Percentiles rank a stretch among this genome's conserved stretches.
phyloP scores from a whole-genome alignment of 2,113 vertebrate species.

The Lycaon pictus region DNA sequence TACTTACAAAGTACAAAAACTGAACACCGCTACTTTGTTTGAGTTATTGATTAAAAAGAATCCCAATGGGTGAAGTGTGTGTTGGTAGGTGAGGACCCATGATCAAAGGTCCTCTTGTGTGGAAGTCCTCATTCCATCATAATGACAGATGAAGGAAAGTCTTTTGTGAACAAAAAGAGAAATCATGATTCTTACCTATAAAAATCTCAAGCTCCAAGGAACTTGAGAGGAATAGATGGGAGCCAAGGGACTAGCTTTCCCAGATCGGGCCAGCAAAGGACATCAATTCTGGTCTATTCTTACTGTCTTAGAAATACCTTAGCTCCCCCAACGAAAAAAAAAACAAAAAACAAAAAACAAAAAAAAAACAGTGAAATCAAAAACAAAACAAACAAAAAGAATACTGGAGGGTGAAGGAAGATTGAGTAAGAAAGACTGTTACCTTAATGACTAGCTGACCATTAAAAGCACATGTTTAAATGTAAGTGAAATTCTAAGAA shows the following conservation, averaged over 20 bases:
- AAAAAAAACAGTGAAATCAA: not conserved
- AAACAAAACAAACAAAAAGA: not conserved
- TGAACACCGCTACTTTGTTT: not conserved
- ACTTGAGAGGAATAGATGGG: not conserved
- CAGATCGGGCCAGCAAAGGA: not conserved
- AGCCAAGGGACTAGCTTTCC: not conserved
- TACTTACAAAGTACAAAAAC: not conserved
- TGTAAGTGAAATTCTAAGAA: not conserved
- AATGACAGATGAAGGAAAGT: not conserved
- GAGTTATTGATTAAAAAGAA: not conserved
- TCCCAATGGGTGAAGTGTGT: not conserved
- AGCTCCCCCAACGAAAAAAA: not conserved
- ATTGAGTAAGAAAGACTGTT: not conserved
- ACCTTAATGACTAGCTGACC: not conserved
- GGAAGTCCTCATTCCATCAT: not conserved
- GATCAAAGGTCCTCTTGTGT: not conserved
- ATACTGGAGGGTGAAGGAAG: not conserved
- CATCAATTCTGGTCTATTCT: not conserved
- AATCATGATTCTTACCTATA: not conserved
- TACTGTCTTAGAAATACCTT: not conserved
- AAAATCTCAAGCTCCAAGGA: not conserved
- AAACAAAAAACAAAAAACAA: not conserved
- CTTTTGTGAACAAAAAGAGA: not conserved
- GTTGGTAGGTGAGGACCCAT: not conserved
- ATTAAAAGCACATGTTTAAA: not conserved